These are phyloP conservation scores for Sepioteuthis lessoniana DNA, from an alignment of 2,888 invertebrate genomes.

Conservation along the genomic window DNA sequence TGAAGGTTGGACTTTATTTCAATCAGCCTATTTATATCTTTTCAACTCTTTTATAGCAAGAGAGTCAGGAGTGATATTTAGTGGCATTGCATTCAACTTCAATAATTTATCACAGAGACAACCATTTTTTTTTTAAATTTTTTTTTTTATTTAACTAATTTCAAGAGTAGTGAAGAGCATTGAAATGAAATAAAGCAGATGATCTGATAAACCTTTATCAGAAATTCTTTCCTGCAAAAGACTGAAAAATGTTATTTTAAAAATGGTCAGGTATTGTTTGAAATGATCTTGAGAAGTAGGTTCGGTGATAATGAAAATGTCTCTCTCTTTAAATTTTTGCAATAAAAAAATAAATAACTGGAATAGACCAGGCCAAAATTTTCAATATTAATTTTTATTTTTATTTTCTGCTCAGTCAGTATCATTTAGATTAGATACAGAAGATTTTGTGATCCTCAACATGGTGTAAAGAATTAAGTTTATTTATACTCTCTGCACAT, in stretches of 20 bases:
- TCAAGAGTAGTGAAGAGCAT: neutral
- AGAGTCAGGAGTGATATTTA: neutral
- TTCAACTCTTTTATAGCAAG: no score
- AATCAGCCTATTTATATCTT: neutral
- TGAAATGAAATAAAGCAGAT: neutral
- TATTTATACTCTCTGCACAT: no score
- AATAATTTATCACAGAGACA: conserved; percentile 12
- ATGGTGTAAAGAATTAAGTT: no score
- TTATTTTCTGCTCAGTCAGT: no score
- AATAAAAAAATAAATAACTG: no score
- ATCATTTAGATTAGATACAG: no score
- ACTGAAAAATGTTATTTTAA: neutral
- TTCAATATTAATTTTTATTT: no score
- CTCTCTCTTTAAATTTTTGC: no score
- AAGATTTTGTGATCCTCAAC: no score
- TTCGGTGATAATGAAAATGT: neutral
- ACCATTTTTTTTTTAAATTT: neutral
- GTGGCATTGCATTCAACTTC: neutral
- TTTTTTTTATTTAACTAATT: neutral
- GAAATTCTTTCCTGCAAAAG: neutral
- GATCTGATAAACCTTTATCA: neutral
- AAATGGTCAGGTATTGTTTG: neutral
- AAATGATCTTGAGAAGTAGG: neutral
- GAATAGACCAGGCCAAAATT: no score
- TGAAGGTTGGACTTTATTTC: neutral